Base-by-base conservation (phyloP, 92 coral and sea anemone species). In the Umimayanthus chanpuru region DNA sequence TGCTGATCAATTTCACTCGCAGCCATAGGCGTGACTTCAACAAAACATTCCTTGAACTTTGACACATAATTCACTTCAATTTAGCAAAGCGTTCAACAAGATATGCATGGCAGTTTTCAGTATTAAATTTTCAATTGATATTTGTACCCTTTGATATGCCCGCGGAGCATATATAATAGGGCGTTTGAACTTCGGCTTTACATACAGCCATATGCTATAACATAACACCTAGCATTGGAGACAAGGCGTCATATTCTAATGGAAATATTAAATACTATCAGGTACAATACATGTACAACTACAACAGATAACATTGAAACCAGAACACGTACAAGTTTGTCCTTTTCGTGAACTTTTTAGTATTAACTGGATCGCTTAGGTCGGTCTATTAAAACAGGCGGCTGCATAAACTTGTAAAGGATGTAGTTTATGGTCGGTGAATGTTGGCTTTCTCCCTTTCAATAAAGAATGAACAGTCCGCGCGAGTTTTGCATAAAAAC, bases 31-130 rank as follows among this genome's bases (percentile, higher is more conserved):
- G 65, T 44, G 32, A 77, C 53, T 44, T 56, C 0, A 56, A 56
- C 65, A 56, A 56, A 56, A 56, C 68, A 61, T 1, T 1, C n/a
- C 68, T 61, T 78, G 81, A 78, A 43, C 81, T 78, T 78, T 78
- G 81, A 78, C 64, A 78, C 65, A 10, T 49, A n/a, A 49, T 43
- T 77, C 47, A 36, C 41, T 75, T 78, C 81, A 47, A 20, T 78
- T 43, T 25, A 49, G 81, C 81, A 47, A 61, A 61, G 68, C 26
- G 68, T 61, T 61, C 26, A 61, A 20, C 26, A 21, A 61, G 68
- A 20, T 20, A 61, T 23, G 68, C 68, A 61, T 4, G 68, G 9
- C 25, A 61, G 68, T 61, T 61, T 61, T 61, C 9, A 18, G 25
- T 18, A 20, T 61, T 23, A 4, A 61, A 61, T 21, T 61, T 18